A percentile compares a stretch with the other conserved stretches of the same genome.
Conservation (phyloP, 2,888 invertebrate species). For the Athalia rosae region DNA sequence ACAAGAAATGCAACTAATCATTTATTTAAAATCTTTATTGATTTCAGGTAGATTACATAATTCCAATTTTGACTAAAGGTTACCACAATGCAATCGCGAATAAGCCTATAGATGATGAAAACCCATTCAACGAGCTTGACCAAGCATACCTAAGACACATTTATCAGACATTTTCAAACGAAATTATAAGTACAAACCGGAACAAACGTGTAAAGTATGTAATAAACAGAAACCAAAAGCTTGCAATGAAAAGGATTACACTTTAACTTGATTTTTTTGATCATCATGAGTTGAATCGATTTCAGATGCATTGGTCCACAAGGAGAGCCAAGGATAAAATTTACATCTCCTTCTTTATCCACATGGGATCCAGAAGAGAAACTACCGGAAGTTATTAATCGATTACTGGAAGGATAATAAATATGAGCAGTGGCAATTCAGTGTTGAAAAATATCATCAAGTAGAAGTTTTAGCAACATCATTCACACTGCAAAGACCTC, state of each 20-base stretch:
- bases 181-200: constrained; percentile 59
- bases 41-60: constrained; percentile 76
- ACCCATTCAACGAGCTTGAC: constrained; percentile 55
- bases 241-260: too few species aligned
- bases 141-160: constrained; percentile 64
- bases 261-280: neutral
- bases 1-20: neutral
- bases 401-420: neutral
- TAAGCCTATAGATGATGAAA: constrained; percentile 59
- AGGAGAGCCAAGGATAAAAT: neutral
- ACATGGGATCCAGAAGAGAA: neutral
- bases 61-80: constrained; percentile 76
- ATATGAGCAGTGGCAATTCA: neutral
- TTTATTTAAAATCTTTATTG: neutral
- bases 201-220: constrained; percentile 64
- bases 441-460: too few species aligned
- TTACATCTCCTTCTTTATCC: neutral
- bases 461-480: too few species aligned
- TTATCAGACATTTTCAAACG: constrained; percentile 54
- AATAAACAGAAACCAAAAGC: neutral
- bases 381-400: neutral
- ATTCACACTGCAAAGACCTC: too few species aligned
- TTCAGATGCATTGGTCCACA: neutral
- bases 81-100: constrained; percentile 75
- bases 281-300: neutral